Evolutionary conservation across 2,113 vertebrate genomes (phyloP), one percentile per base, ranked within the genome.

Genomic region (Malaclemys terrapin): DNA sequence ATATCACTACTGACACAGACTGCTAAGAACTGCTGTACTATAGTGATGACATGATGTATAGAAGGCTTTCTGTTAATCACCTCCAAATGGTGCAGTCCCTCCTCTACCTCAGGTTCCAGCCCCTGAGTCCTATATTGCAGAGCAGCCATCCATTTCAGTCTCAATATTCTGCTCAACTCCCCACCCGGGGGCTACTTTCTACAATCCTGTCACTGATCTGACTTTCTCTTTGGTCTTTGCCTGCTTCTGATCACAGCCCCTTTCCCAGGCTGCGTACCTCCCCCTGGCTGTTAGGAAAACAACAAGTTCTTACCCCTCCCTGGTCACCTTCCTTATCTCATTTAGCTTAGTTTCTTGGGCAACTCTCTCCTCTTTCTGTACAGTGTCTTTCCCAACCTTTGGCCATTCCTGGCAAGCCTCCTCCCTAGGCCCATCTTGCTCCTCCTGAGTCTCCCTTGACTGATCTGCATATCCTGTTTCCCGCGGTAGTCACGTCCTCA

Each of bases 111-210:
- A 78, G 62, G 45, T 2, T 84, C 52, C 2, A 0, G 2, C 14
- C 11, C 49, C 27, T 62, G 27, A 2, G 13, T 3, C 1, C 25
- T 27, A 10, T 79, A 2, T 6, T 54, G 75, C 62, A n/a, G 72
- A 27, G 3, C 0, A 1, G 42, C 75, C 6, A 83, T 81, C 56
- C 81, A 25, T 16, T 31, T n/a, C 54, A 31, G 4, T 16, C 8
- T 85, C 47, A 3, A 0, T 11, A 3, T 56, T 57, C n/a, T 53
- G 10, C 47, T 81, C 4, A 6, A 0, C 75, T 84, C 0, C 0
- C 59, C 76, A 78, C n/a, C 2, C 19, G 29, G 6, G 17, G 11
- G 5, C 56, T 14, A 3, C 20, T 50, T 56, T 20, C 42, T 89
- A 27, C 54, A 47, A 53, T 17, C 31, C 17, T 31, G 8, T 52